Evolutionary conservation across 2,888 invertebrate genomes (phyloP).

Genomic region (Drosophila paranaensis): DNA sequence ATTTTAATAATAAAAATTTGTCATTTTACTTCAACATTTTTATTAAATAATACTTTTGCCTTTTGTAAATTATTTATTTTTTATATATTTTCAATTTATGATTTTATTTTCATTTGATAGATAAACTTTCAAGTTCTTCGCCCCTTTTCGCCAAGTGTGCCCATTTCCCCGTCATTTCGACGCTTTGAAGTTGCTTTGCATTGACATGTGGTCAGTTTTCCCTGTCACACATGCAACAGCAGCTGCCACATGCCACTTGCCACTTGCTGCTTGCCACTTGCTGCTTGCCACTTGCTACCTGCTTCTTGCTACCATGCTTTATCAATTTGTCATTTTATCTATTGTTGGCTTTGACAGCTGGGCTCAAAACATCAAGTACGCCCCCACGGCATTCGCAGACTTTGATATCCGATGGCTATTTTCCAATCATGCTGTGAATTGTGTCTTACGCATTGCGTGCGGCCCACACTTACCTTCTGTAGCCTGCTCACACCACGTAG

Average conservation of each 20-base stretch:
- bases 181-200: constrained; percentile 72
- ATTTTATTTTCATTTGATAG: neutral
- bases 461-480: neutral
- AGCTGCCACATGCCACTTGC: constrained; percentile 44
- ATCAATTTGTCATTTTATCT: constrained; percentile 23
- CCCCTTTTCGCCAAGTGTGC: neutral
- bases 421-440: constrained; percentile 62
- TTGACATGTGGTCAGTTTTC: constrained; percentile 75
- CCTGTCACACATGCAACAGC: constrained; percentile 17
- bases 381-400: constrained; percentile 43
- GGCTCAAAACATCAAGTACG: constrained; percentile 27
- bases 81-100: neutral
- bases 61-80: neutral
- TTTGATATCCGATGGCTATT: constrained; percentile 50
- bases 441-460: constrained; percentile 46
- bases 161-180: constrained; percentile 53
- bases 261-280: constrained; percentile 32
- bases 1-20: no score
- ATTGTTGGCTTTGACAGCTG: constrained; percentile 43
- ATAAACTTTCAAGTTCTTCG: neutral
- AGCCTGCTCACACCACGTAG: neutral
- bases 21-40: no score
- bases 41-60: neutral
- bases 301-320: neutral
- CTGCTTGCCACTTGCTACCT: constrained; percentile 23